Conservation (phyloP, 2,797 vertebrate genomes). For the Intellagama lesueurii region DNA sequence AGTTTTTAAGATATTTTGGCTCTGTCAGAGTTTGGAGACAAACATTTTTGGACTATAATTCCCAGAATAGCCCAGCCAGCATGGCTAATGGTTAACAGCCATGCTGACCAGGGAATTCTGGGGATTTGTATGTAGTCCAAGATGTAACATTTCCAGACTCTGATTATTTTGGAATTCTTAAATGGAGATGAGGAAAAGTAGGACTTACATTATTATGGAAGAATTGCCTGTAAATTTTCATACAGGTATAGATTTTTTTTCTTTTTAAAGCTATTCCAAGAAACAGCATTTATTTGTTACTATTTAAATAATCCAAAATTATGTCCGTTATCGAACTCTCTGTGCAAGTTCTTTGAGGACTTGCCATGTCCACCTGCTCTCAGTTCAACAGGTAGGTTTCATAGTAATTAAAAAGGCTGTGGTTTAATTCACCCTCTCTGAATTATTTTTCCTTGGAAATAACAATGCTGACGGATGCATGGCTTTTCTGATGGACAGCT, state of each 20-base stretch:
- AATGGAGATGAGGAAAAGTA: background rate
- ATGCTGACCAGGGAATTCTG: no score
- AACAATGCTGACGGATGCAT: conserved; percentile 18
- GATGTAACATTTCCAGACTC: no score
- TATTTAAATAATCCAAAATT: background rate
- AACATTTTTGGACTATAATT: background rate
- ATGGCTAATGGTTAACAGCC: no score
- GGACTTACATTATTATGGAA: background rate
- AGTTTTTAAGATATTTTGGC: no score
- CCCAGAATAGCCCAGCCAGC: background rate
- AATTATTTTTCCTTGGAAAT: conserved; percentile 7
- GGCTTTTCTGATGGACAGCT: conserved; percentile 19
- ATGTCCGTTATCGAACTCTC: background rate
- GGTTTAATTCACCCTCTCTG: background rate
- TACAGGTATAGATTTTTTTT: background rate
- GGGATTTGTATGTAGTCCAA: no score
- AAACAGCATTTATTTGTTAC: background rate
- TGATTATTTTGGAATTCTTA: background rate
- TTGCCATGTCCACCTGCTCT: background rate
- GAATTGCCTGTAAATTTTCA: background rate
- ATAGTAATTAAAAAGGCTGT: background rate
- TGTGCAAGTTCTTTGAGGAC: background rate
- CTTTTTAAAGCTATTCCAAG: background rate
- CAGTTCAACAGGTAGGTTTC: background rate
- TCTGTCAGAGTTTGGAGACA: background rate